phyloP scores from a whole-genome alignment of 2,113 vertebrate genomes.

The Procavia capensis region DNA sequence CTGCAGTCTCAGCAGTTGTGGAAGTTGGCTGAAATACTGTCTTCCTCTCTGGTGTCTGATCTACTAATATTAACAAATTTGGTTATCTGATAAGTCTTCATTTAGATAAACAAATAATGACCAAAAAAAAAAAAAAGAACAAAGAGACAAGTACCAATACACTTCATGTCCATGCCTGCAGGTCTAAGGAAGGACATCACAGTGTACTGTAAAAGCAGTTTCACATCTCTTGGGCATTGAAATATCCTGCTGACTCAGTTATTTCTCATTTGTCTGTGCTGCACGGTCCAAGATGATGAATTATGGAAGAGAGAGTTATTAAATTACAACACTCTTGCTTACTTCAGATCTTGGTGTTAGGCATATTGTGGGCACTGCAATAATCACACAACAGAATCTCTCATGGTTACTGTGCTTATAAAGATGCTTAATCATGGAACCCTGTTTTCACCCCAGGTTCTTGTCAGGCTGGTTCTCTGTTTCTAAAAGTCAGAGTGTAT shows the following conservation, averaged over 20 bases:
- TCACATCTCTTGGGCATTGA: background rate
- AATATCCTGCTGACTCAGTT: constrained; percentile 14
- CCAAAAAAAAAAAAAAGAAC: background rate
- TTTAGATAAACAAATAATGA: constrained; percentile 18
- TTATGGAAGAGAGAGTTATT: constrained; percentile 55
- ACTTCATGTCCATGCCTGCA: background rate
- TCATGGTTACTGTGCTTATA: background rate
- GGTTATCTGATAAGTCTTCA: background rate
- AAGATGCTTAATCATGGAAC: background rate
- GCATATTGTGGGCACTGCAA: background rate
- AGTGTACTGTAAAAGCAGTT: background rate
- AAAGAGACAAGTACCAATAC: background rate
- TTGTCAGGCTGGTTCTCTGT: background rate
- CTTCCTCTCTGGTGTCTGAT: background rate
- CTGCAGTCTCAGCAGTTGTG: background rate
- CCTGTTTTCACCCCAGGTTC: background rate
- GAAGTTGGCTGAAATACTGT: background rate
- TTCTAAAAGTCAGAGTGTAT: background rate
- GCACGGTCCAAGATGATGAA: constrained; percentile 3
- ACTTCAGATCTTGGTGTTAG: background rate
- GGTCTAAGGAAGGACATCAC: background rate
- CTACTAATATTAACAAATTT: background rate
- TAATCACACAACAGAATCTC: background rate
- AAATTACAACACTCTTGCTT: background rate
- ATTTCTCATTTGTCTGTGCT: background rate